Evolutionary conservation across 2,113 vertebrate species (phyloP), one percentile per base, ranked within the genome.

Genomic region (Engystomops pustulosus): DNA sequence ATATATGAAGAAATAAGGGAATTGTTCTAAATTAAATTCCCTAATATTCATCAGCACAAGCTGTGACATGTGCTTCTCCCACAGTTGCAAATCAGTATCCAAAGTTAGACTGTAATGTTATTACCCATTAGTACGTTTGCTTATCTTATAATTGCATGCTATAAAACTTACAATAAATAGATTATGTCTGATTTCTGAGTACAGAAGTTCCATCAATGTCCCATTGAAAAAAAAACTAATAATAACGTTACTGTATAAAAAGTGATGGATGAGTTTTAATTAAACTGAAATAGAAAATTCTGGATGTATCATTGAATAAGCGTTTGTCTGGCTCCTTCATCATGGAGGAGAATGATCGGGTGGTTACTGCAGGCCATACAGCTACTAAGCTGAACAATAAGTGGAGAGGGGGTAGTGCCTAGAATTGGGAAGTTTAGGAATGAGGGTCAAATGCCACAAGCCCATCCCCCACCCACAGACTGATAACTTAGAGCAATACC

Each of bases 261-360:
- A 67, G 62, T 36, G 32, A 67, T 20, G 32, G 62, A 67, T 67
- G 30, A 10, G 17, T 18, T 34, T 36, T 36, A 67, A 36, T 67
- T 67, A 67, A 65, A 65, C 15, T 34, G 62, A 9, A 67, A 67
- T 9, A 36, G 62, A 67, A 34, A 67, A 67, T 67, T 36, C 62
- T 67, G 32, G 17, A 6, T 32, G 1, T 9, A 20, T 20, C 32
- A 34, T 10, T 67, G 62, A 20, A 32, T 67, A 34, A 67, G 30
- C 30, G 8, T 34, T n/a, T 67, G 62, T 67, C 62, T 20, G 17
- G 15, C 18, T 67, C 3, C 6, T 67, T 67, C 62, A 34, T 30
- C 32, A 18, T 67, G 62, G 32, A 67, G 32, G 60, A 30, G 18
- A n/a, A 65, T 2, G 1, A 65, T 7, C 30, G 4, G 32, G 27